Percentiles rank a stretch among this genome's conserved stretches.
Conservation (phyloP, 2,113 vertebrate genomes). For the Regulus satrapa region DNA sequence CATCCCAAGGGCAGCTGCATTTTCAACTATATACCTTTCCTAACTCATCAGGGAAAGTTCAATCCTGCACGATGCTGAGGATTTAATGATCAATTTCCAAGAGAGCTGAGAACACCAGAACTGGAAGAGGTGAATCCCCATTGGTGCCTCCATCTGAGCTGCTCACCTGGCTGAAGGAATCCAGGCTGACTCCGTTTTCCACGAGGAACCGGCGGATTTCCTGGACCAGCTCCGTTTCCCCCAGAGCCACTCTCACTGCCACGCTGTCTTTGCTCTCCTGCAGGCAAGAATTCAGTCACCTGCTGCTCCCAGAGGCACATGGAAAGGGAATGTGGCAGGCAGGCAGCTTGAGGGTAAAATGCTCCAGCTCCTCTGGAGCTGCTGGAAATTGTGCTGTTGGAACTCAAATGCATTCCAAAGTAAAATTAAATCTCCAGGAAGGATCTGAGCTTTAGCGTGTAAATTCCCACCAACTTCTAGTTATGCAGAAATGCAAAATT, state of each 20-base stretch:
- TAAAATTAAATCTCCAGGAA: neutral
- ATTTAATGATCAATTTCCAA: neutral
- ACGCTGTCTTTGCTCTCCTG: conserved; percentile 91
- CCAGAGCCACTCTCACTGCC: conserved; percentile 91
- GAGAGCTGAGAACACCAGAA: neutral
- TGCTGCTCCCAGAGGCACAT: neutral
- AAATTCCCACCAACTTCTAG: neutral
- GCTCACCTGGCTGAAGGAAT: conserved; percentile 94
- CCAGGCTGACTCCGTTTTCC: conserved; percentile 85
- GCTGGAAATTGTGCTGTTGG: neutral
- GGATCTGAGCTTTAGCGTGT: neutral
- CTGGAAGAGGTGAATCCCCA: neutral
- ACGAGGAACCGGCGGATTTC: conserved; percentile 90
- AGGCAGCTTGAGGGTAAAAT: neutral
- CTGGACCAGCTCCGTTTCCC: conserved; percentile 95
- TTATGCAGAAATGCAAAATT: neutral
- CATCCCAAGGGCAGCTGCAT: accelerated
- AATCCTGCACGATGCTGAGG: neutral
- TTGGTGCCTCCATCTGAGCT: neutral
- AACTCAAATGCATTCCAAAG: neutral
- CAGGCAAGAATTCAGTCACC: neutral
- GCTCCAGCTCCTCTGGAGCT: neutral
- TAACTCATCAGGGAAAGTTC: neutral
- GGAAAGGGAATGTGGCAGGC: neutral
- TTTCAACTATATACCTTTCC: neutral